Evolutionary conservation across 2,888 invertebrate species (phyloP).

Genomic region (Oscheius sp.): DNA sequence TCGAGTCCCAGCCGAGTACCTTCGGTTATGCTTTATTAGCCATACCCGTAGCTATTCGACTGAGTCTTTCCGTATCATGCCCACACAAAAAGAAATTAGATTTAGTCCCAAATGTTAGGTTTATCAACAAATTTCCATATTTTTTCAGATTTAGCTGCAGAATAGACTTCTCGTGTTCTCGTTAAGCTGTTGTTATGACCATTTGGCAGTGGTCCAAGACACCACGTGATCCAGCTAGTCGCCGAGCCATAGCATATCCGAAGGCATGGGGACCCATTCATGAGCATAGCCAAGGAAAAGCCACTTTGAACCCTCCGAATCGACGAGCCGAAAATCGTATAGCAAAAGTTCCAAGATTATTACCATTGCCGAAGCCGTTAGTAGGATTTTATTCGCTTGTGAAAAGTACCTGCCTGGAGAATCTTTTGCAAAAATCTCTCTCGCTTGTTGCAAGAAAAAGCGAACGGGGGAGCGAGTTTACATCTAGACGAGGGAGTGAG

Average conservation of each 20-base stretch:
- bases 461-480: too few relatives aligned
- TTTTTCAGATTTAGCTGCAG: not conserved
- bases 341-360: not conserved
- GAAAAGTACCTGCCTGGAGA: too few relatives aligned
- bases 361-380: not conserved
- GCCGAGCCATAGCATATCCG: not conserved
- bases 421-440: too few relatives aligned
- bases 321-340: not conserved
- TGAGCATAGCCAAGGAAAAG: not conserved
- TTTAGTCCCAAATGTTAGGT: too few relatives aligned
- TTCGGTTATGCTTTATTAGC: constrained; percentile 11
- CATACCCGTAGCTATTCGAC: constrained; percentile 29
- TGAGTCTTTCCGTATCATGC: constrained; percentile 7
- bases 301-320: too few relatives aligned
- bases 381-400: too few relatives aligned
- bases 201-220: constrained; percentile 9
- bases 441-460: too few relatives aligned
- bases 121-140: not conserved
- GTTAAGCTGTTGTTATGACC: constrained; percentile 16
- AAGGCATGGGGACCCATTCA: not conserved
- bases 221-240: constrained; percentile 12
- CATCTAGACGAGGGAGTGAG: too few relatives aligned
- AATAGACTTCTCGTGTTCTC: not conserved
- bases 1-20: constrained; percentile 5
- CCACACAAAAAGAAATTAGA: too few relatives aligned